phyloP scores from a whole-genome alignment of 2,888 invertebrate species.

The Nomada goodeniana region DNA sequence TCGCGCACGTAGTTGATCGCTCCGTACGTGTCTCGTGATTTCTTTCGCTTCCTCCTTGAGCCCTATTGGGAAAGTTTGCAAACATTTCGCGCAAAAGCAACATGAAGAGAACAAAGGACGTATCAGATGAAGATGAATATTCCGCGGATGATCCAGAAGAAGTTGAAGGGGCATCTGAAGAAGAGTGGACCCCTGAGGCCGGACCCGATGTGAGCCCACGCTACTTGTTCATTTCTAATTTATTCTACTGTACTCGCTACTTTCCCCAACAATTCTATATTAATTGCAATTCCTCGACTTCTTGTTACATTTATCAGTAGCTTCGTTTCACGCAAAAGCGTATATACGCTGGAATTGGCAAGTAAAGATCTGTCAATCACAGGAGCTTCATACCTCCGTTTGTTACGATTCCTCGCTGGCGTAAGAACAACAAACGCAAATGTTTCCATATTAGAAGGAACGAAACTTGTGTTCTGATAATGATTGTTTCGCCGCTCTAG shows the following conservation, averaged over 20 bases:
- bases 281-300: background rate
- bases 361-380: conserved; percentile 47
- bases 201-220: conserved; percentile 79
- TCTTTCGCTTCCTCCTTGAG: conserved; percentile 55
- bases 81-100: conserved; percentile 82
- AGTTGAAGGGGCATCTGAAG: conserved; percentile 83
- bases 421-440: background rate
- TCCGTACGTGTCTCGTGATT: conserved; percentile 49
- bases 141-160: conserved; percentile 84
- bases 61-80: conserved; percentile 70
- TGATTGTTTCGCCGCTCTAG: no score
- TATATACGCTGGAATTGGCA: conserved; percentile 24
- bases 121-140: conserved; percentile 83
- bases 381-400: background rate
- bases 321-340: background rate
- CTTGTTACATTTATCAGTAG: background rate
- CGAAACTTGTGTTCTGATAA: no score
- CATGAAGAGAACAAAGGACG: conserved; percentile 83
- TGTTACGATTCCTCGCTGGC: conserved; percentile 5
- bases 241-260: conserved; percentile 1
- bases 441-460: background rate
- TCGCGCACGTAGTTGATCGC: conserved; percentile 68
- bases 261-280: background rate
- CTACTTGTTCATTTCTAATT: conserved; percentile 54
- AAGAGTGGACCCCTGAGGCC: conserved; percentile 83